These are phyloP conservation scores for Ennomos quercinarius DNA, from an alignment of 2,888 invertebrate genomes.

Conservation along the genomic window DNA sequence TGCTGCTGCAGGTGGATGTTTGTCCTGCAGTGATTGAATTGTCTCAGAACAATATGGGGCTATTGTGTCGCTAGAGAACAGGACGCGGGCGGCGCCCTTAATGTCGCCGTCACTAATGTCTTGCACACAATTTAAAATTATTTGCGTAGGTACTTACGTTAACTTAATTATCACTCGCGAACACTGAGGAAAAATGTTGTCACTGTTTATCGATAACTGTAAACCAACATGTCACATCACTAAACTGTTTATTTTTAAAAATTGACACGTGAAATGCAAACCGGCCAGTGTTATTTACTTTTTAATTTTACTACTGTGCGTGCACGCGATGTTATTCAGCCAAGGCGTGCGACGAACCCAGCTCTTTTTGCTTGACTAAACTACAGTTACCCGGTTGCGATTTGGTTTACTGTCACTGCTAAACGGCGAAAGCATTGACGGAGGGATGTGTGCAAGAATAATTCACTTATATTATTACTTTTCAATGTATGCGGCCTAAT, in stretches of 20 bases:
- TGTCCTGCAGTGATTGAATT: no score
- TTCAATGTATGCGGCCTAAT: constrained; percentile 30
- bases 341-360: constrained; percentile 16
- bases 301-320: constrained; percentile 8
- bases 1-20: no score
- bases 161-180: background rate
- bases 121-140: background rate
- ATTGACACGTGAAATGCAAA: constrained; percentile 12
- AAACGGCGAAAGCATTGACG: constrained; percentile 42
- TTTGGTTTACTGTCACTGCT: constrained; percentile 37
- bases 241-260: constrained; percentile 26
- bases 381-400: constrained; percentile 33
- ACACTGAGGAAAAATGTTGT: background rate
- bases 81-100: no score
- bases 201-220: constrained; percentile 13
- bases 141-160: background rate
- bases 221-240: constrained; percentile 32
- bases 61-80: no score
- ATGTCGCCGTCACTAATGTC: no score
- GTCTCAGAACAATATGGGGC: no score
- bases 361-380: constrained; percentile 28
- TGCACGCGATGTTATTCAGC: background rate
- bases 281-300: constrained; percentile 29
- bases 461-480: constrained; percentile 43
- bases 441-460: constrained; percentile 41